Percentiles rank a stretch among this genome's conserved stretches.
Conservation (phyloP, 2,113 vertebrate genomes). For the Prunella fulvescens region DNA sequence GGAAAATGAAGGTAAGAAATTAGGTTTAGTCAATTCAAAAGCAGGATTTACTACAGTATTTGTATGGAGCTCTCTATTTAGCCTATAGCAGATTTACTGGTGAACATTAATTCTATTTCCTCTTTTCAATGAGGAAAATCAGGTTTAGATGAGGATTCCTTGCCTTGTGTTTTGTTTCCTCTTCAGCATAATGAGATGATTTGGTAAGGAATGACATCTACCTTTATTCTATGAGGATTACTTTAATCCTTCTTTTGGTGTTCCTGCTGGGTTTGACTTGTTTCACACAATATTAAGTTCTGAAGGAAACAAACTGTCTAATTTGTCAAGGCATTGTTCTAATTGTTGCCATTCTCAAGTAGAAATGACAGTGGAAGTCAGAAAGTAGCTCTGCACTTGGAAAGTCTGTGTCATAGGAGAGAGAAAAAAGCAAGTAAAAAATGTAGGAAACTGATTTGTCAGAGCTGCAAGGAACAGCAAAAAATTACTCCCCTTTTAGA, state of each 20-base stretch:
- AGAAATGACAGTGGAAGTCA: background rate
- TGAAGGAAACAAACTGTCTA: background rate
- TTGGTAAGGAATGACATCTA: background rate
- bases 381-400: background rate
- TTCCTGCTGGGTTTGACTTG: background rate
- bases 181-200: background rate
- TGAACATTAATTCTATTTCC: background rate
- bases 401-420: background rate
- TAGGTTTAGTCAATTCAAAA: background rate
- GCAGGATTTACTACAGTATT: background rate
- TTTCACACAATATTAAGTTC: background rate
- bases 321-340: background rate
- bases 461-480: background rate
- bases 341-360: background rate
- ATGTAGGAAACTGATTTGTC: background rate
- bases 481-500: background rate
- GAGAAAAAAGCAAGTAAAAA: background rate
- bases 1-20: constrained; percentile 79
- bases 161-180: background rate
- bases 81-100: background rate
- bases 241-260: background rate
- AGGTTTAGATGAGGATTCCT: background rate
- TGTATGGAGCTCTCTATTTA: background rate
- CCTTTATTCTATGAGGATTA: background rate
- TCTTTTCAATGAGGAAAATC: background rate